Percentiles rank a stretch among this genome's conserved stretches.
These are phyloP conservation scores for Periparus ater DNA, from an alignment of 2,797 vertebrate species.

Conservation along the genomic window DNA sequence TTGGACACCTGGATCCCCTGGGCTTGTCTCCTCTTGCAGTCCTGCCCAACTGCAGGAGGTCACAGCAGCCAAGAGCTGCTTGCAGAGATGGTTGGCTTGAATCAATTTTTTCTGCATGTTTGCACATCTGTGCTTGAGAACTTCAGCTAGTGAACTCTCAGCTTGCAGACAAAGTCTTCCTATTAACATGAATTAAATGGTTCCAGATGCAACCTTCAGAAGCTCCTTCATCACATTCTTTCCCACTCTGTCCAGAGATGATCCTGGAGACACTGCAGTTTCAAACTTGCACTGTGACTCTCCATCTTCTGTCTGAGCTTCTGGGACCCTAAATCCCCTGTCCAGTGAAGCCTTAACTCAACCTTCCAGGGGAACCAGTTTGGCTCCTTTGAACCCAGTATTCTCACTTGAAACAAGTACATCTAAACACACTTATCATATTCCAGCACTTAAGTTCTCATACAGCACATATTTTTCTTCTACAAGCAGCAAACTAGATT, in stretches of 20 bases:
- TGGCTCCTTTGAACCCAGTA: neutral
- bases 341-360: neutral
- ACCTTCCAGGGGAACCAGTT: neutral
- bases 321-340: neutral
- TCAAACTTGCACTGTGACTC: neutral
- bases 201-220: neutral
- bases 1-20: neutral
- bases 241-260: neutral
- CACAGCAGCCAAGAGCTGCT: neutral
- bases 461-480: constrained; percentile 17
- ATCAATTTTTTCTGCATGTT: neutral
- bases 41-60: neutral
- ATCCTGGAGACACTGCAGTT: neutral
- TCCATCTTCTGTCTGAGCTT: neutral
- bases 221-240: neutral
- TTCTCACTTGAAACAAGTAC: neutral
- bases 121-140: neutral
- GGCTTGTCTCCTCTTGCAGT: neutral
- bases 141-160: neutral
- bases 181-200: neutral
- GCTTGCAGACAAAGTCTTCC: neutral
- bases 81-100: neutral
- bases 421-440: neutral
- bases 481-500: constrained; percentile 45
- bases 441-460: neutral